Conservation (phyloP, 1,140 invertebrate genomes). For the Stegodyphus mimosarum region DNA sequence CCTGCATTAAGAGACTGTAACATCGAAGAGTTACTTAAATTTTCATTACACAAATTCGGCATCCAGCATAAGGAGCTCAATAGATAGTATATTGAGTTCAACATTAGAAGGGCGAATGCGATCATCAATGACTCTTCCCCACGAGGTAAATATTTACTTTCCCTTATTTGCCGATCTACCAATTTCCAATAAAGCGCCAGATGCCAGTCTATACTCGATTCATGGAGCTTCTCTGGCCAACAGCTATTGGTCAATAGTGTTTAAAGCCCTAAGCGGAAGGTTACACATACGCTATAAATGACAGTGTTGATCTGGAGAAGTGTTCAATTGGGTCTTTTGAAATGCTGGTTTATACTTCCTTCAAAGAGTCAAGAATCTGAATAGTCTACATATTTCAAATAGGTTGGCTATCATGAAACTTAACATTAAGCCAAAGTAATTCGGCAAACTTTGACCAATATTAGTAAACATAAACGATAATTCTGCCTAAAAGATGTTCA, state of each 20-base stretch:
- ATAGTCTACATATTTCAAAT: too few species aligned
- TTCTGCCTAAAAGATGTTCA: too few species aligned
- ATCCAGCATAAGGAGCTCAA: not conserved
- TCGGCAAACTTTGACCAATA: too few species aligned
- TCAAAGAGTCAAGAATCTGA: too few species aligned
- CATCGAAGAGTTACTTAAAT: not conserved
- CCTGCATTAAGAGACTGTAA: too few species aligned
- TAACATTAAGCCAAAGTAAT: too few species aligned
- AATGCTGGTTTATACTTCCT: not conserved
- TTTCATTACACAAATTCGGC: not conserved
- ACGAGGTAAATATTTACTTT: slow-evolving; percentile 50
- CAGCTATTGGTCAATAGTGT: slow-evolving; percentile 35
- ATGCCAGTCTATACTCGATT: slow-evolving; percentile 6
- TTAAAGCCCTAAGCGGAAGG: slow-evolving; percentile 22
- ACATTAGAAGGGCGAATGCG: slow-evolving; percentile 26
- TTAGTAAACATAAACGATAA: too few species aligned
- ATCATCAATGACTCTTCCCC: slow-evolving; percentile 38
- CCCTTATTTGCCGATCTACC: slow-evolving; percentile 52
- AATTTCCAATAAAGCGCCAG: slow-evolving; percentile 39
- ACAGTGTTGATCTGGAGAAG: not conserved
- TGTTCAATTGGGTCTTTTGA: not conserved
- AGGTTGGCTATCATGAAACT: too few species aligned
- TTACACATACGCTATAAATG: slow-evolving; percentile 34
- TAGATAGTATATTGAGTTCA: slow-evolving; percentile 7
- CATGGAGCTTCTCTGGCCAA: not conserved